Base-by-base conservation (phyloP, 2,888 invertebrate genomes). In the Shargacucullia verbasci region DNA sequence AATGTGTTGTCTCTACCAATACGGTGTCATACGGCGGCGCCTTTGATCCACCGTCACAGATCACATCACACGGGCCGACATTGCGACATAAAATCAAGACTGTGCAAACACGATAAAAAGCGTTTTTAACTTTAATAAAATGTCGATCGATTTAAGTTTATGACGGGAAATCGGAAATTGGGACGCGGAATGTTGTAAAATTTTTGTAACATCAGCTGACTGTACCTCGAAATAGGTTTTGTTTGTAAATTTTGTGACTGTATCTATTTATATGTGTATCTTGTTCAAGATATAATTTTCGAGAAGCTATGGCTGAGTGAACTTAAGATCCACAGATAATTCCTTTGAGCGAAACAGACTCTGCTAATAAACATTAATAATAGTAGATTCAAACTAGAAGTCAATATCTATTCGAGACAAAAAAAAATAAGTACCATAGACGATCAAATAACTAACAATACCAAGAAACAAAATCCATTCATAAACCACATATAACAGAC, bases 1-100 rank as follows among this genome's bases (percentile, higher is more conserved):
- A 85, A 89, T 90, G 89, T 91, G 91, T 88, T 91, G 87, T 88
- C 89, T 88, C 87, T 88, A 90, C 91, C 90, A 91, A 91, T 91
- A 91, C 86, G 88, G 87, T 84, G 81, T 85, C 84, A 80, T 83
- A 81, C 81, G 82, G 81, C 90, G 91, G 89, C 79, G 62, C 73
- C 84, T 92, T 91, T 91, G 90, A 92, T 87, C 86, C 76, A 52
- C 82, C 77, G 84, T 88, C 89, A 89, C 89, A 89, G 88, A 67
- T 67, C 59, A 65, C 75, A 76, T 83, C 82, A 83, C 78, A 83
- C 66, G 73, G 59, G 67, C 64, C 76, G 80, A 68, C 76, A 68
- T 59, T 48, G 62, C 71, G 75, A 77, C 81, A 76, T 81, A 80
- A 82, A 82, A 72, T 76, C 79, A 72, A 70, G 73, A 74, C 58